These are phyloP conservation scores for Drosophila suzukii DNA, from an alignment of 1,140 invertebrate genomes.

Conservation along the genomic window DNA sequence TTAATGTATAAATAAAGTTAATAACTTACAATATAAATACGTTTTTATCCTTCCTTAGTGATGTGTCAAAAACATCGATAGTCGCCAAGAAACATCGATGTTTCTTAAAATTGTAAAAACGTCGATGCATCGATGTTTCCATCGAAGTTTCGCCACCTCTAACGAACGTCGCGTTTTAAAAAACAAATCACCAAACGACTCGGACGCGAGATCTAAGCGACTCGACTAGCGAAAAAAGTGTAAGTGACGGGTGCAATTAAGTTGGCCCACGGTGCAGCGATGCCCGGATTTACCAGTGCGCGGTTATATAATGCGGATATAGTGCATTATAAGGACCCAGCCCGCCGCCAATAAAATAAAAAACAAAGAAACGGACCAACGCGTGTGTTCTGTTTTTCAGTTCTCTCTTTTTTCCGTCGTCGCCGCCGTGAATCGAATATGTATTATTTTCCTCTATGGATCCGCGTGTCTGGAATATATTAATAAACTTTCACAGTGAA, in stretches of 20 bases:
- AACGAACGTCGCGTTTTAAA: slow-evolving; percentile 15
- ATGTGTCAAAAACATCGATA: too few relatives aligned
- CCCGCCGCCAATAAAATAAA: slow-evolving; percentile 23
- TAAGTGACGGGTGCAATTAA: slow-evolving; percentile 54
- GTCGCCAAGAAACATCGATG: too few relatives aligned
- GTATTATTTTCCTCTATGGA: slow-evolving; percentile 43
- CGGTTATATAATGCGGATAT: slow-evolving; percentile 34
- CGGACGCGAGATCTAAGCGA: slow-evolving; percentile 40
- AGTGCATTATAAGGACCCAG: not conserved
- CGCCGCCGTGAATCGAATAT: slow-evolving; percentile 50
- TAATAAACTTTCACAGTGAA: slow-evolving; percentile 61
- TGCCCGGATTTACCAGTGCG: slow-evolving; percentile 8
- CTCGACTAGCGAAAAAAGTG: slow-evolving; percentile 60
- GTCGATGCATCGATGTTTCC: too few relatives aligned
- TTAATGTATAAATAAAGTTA: not conserved
- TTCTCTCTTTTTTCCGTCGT: slow-evolving; percentile 19
- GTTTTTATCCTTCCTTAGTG: too few relatives aligned
- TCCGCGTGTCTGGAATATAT: slow-evolving; percentile 74
- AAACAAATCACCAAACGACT: slow-evolving; percentile 50
- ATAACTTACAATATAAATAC: too few relatives aligned
- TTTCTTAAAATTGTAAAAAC: too few relatives aligned
- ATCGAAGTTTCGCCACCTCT: too few relatives aligned
- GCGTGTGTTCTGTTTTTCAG: slow-evolving; percentile 55
- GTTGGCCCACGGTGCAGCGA: slow-evolving; percentile 3
- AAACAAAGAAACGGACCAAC: slow-evolving; percentile 53